These are phyloP conservation scores for Phodopus roborovskii DNA, from an alignment of 2,113 vertebrate genomes.

Conservation along the genomic window DNA sequence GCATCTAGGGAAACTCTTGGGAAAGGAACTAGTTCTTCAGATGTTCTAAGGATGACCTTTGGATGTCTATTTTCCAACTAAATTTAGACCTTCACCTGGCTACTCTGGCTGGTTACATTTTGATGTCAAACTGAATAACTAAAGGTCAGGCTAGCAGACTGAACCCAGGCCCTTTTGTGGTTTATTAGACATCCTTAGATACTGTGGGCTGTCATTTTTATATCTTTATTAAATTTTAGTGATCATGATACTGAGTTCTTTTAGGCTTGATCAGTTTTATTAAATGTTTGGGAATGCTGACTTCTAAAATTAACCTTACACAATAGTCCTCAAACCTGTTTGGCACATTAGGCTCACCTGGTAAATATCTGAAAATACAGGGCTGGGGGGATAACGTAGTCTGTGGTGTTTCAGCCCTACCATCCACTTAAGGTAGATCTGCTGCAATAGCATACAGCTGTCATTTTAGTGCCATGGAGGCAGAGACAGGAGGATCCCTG, in stretches of 20 bases:
- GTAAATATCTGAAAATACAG: slow-evolving; percentile 8
- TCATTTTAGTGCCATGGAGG: not conserved
- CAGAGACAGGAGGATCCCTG: not conserved
- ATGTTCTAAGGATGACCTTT: slow-evolving; percentile 25
- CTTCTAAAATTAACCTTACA: not conserved
- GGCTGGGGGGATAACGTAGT: too few relatives aligned
- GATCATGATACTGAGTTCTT: slow-evolving; percentile 11
- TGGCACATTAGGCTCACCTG: not conserved
- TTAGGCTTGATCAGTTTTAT: slow-evolving; percentile 36
- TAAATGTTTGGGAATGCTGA: not conserved
- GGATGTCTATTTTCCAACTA: not conserved
- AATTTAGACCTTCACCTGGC: not conserved
- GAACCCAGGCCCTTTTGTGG: not conserved
- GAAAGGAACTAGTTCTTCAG: not conserved
- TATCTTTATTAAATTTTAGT: slow-evolving; percentile 35
- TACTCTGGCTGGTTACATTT: slow-evolving; percentile 34
- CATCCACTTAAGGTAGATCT: too few relatives aligned
- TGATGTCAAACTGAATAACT: not conserved
- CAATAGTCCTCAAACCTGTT: not conserved
- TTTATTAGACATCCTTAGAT: slow-evolving; percentile 3
- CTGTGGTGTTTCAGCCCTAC: not conserved
- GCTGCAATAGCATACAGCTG: too few relatives aligned
- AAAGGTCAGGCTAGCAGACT: not conserved
- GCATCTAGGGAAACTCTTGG: not conserved
- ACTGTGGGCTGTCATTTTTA: not conserved